Percentiles rank a stretch among this genome's conserved stretches.
phyloP scores from a whole-genome alignment of 2,113 vertebrate species.

The Anguilla rostrata region DNA sequence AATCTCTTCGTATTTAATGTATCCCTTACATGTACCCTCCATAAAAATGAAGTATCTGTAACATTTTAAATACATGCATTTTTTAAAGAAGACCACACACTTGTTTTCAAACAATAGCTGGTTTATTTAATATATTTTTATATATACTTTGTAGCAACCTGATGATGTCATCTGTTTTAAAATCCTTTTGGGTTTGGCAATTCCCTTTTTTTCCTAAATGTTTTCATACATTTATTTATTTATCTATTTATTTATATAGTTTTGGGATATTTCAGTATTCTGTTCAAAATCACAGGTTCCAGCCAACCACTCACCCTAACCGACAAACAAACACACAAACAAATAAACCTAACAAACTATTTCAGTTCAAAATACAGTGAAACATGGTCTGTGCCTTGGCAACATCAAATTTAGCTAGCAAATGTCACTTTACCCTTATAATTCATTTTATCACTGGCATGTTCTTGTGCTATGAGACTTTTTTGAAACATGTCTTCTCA shows the following conservation, averaged over 20 bases:
- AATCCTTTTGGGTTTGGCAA: constrained; percentile 70
- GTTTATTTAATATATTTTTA: constrained; percentile 90
- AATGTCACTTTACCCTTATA: constrained; percentile 26
- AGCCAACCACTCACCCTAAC: constrained; percentile 60
- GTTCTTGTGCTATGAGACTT: constrained; percentile 53
- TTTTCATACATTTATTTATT: constrained; percentile 78
- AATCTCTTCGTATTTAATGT: background rate
- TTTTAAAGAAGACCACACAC: constrained; percentile 63
- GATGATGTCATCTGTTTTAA: constrained; percentile 85
- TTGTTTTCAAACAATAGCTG: constrained; percentile 86
- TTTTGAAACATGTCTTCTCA: constrained; percentile 26
- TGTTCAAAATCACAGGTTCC: constrained; percentile 77
- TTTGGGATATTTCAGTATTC: constrained; percentile 74
- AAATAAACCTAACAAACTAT: constrained; percentile 57
- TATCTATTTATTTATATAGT: constrained; percentile 53
- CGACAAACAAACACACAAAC: constrained; percentile 65
- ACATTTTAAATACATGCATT: background rate
- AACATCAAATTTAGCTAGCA: constrained; percentile 75
- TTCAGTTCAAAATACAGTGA: constrained; percentile 80
- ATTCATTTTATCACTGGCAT: constrained; percentile 24
- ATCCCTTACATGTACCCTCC: background rate
- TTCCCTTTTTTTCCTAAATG: constrained; percentile 69
- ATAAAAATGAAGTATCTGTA: background rate
- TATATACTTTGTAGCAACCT: constrained; percentile 81
- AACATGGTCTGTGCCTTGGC: constrained; percentile 70